phyloP scores from a whole-genome alignment of 1,140 invertebrate genomes.

The Drosophila hydei region DNA sequence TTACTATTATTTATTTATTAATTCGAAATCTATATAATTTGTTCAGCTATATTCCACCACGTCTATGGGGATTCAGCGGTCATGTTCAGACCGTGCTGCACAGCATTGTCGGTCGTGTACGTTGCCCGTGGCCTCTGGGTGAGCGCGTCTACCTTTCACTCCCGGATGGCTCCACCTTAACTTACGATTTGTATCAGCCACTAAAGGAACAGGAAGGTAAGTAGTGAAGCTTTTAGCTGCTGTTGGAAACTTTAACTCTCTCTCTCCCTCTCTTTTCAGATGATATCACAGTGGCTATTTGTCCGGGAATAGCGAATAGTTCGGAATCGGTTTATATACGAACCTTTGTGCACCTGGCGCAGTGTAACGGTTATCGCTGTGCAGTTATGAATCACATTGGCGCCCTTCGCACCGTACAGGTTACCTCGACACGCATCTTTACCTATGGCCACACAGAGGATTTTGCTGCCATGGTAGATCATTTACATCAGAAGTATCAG shows the following conservation, averaged over 20 bases:
- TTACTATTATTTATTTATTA: neutral
- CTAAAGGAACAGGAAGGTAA: slow-evolving; percentile 88
- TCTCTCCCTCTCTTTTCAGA: slow-evolving; percentile 85
- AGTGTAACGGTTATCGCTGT: slow-evolving; percentile 94
- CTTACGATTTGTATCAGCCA: slow-evolving; percentile 96
- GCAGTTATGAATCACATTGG: slow-evolving; percentile 97
- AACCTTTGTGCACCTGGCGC: slow-evolving; percentile 95
- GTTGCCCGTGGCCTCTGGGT: slow-evolving; percentile 92
- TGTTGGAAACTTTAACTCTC: slow-evolving; percentile 4
- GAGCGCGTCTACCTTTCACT: slow-evolving; percentile 90
- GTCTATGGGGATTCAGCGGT: slow-evolving; percentile 96
- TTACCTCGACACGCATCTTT: slow-evolving; percentile 95
- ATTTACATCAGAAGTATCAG: slow-evolving; percentile 89
- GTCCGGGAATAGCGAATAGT: slow-evolving; percentile 96
- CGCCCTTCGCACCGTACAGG: slow-evolving; percentile 91
- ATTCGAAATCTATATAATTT: neutral
- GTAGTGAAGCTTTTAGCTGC: neutral
- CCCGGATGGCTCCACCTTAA: slow-evolving; percentile 93
- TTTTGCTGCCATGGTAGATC: slow-evolving; percentile 91
- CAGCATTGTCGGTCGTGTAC: slow-evolving; percentile 93
- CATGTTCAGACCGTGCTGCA: slow-evolving; percentile 96
- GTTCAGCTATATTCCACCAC: slow-evolving; percentile 94
- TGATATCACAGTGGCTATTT: slow-evolving; percentile 94
- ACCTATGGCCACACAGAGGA: slow-evolving; percentile 96
- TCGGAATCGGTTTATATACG: slow-evolving; percentile 96